Base-by-base conservation (phyloP, 2,797 vertebrate species). In the Phaenicophaeus curvirostris region DNA sequence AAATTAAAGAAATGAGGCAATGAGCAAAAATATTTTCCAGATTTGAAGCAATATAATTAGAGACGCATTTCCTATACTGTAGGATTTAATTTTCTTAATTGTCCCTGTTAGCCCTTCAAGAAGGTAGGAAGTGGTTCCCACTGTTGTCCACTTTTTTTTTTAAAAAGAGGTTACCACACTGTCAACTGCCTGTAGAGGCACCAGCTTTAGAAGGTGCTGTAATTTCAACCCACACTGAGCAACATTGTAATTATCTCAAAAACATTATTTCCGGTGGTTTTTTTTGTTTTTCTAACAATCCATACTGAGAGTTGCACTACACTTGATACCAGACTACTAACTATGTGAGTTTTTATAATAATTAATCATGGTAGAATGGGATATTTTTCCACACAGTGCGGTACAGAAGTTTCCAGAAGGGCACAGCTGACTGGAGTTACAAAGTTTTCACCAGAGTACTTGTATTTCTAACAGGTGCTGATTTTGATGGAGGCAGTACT, bases 1-100 rank as follows among this genome's bases (percentile, higher is more conserved):
- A 92, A 91, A 61, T 35, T 8, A 90, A 90, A 79, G 37, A 93
- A 68, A 89, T 61, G 59, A 92, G 50, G 37, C 37, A 89, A 42
- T 17, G 37, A 78, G 35, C 18, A 89, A 81, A 94, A 93, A 57
- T 59, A 74, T 72, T 89, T 94, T 81, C 63, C 57, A 59, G 0
- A 76, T 82, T 50, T 76, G 67, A 94, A 88, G 58, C 19, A 62
- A 61, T 48, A 50, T 31, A 67, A n/a, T 76, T 51, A 54, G 72
- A 87, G 21, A 67, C 4, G 0, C 73, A 90, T 68, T 85, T 89
- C 58, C 62, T 86, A 25, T 44, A 69, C 13, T 42, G 31, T 28
- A 74, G 9, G n/a, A 55, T 83, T 85, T 74, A 20, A 85, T 77
- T 85, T 69, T 55, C 50, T 71, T 80, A 74, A 62, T 85, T 48